Percentiles rank a stretch among this genome's conserved stretches.
Evolutionary conservation across 1,140 invertebrate genomes (phyloP).

Genomic region (Macrobrachium nipponense): DNA sequence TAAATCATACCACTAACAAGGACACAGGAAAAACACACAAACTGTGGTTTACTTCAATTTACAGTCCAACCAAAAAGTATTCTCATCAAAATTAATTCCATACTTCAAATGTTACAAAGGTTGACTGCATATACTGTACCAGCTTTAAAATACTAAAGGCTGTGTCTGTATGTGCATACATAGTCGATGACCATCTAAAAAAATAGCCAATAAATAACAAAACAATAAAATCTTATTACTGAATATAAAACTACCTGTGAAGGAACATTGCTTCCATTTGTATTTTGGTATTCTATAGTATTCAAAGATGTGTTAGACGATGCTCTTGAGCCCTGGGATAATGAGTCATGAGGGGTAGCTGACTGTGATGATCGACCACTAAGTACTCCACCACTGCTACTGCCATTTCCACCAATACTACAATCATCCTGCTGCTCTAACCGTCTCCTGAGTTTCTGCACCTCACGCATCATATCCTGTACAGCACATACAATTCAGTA

Average conservation of each 20-base stretch:
- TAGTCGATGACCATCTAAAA: background rate
- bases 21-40: too few relatives aligned
- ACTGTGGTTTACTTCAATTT: too few relatives aligned
- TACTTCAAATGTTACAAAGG: too few relatives aligned
- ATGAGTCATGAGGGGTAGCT: constrained; percentile 70
- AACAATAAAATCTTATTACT: background rate
- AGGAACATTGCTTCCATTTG: constrained; percentile 34
- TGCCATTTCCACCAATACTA: constrained; percentile 61
- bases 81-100: too few relatives aligned
- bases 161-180: too few relatives aligned
- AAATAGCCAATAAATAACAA: background rate
- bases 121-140: too few relatives aligned
- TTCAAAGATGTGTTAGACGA: constrained; percentile 78
- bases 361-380: constrained; percentile 68
- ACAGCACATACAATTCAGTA: background rate
- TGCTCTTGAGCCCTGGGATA: constrained; percentile 72
- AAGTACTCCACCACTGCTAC: constrained; percentile 70
- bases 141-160: too few relatives aligned
- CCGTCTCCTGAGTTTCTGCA: constrained; percentile 54
- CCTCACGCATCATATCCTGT: constrained; percentile 46
- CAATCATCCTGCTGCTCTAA: constrained; percentile 48
- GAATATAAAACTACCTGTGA: constrained; percentile 19
- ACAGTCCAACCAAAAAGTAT: too few relatives aligned
- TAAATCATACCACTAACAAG: too few relatives aligned
- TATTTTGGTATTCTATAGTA: constrained; percentile 60